These are phyloP conservation scores for Pocota personata DNA, from an alignment of 2,888 invertebrate genomes.

Conservation along the genomic window DNA sequence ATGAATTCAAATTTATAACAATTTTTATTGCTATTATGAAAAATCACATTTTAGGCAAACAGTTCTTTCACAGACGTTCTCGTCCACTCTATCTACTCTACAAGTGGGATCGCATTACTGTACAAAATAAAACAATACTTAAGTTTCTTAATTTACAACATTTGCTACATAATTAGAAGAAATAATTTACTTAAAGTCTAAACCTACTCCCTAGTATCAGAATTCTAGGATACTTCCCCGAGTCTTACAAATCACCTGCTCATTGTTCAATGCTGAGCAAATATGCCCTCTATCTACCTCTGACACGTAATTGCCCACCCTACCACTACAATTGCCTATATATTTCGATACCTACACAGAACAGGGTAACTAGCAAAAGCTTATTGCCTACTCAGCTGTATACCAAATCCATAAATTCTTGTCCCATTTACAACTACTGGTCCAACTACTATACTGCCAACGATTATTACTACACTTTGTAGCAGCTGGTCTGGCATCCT, in stretches of 20 bases:
- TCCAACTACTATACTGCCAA: neutral
- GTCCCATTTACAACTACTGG: slow-evolving; percentile 1
- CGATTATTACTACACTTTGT: slow-evolving; percentile 37
- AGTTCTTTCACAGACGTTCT: too few species aligned
- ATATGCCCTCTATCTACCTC: neutral
- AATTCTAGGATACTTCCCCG: too few species aligned
- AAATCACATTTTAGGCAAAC: too few species aligned
- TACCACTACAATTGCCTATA: slow-evolving; percentile 68
- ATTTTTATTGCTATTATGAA: too few species aligned
- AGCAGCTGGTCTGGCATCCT: slow-evolving; percentile 59
- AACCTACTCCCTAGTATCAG: too few species aligned
- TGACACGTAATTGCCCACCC: neutral
- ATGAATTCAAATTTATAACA: too few species aligned
- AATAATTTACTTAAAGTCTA: too few species aligned
- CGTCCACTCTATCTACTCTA: too few species aligned
- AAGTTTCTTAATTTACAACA: too few species aligned
- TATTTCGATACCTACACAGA: slow-evolving; percentile 32
- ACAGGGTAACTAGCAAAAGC: slow-evolving; percentile 18
- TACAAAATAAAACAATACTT: too few species aligned
- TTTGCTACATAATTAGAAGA: too few species aligned
- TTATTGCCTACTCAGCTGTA: slow-evolving; percentile 25
- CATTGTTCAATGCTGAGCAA: slow-evolving; percentile 7
- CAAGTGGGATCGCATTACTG: too few species aligned
- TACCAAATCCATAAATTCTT: slow-evolving; percentile 47
- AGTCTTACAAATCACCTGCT: neutral